A percentile compares a stretch with the other conserved stretches of the same genome.
Conservation (phyloP, 2,888 invertebrate genomes). For the Coremacera marginata region DNA sequence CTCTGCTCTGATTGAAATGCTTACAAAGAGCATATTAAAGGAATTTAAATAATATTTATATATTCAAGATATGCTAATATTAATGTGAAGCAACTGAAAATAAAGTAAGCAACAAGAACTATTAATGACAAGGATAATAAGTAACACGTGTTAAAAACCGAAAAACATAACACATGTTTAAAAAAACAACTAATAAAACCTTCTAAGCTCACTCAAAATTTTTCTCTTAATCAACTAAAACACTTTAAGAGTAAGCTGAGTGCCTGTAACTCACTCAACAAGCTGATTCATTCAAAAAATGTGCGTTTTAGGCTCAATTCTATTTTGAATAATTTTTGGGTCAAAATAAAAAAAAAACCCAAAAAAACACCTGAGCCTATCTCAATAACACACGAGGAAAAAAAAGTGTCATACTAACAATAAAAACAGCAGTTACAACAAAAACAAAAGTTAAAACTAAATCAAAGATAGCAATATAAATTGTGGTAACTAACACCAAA, state of each 20-base stretch:
- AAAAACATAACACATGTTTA: not conserved
- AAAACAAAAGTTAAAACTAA: not conserved
- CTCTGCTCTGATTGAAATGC: too few relatives aligned
- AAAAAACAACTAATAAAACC: not conserved
- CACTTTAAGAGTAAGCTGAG: too few relatives aligned
- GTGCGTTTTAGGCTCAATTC: constrained; percentile 45
- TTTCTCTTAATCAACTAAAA: too few relatives aligned
- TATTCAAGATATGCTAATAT: too few relatives aligned
- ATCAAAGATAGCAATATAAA: not conserved
- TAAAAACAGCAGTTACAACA: not conserved
- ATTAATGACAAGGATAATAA: too few relatives aligned
- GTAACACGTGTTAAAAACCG: too few relatives aligned
- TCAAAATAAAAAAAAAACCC: constrained; percentile 44
- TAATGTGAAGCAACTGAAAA: too few relatives aligned
- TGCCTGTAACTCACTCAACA: not conserved
- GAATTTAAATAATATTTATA: too few relatives aligned
- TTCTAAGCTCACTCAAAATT: too few relatives aligned
- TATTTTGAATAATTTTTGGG: constrained; percentile 61
- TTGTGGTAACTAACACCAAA: constrained; percentile 32
- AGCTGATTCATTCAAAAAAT: not conserved
- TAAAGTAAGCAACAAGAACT: too few relatives aligned
- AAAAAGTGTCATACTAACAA: constrained; percentile 17
- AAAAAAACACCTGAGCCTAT: not conserved
- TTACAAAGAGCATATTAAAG: too few relatives aligned
- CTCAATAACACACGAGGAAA: constrained; percentile 11